Percentiles rank a stretch among this genome's conserved stretches.
phyloP scores from a whole-genome alignment of 2,888 invertebrate genomes.

The Catocala sponsa region DNA sequence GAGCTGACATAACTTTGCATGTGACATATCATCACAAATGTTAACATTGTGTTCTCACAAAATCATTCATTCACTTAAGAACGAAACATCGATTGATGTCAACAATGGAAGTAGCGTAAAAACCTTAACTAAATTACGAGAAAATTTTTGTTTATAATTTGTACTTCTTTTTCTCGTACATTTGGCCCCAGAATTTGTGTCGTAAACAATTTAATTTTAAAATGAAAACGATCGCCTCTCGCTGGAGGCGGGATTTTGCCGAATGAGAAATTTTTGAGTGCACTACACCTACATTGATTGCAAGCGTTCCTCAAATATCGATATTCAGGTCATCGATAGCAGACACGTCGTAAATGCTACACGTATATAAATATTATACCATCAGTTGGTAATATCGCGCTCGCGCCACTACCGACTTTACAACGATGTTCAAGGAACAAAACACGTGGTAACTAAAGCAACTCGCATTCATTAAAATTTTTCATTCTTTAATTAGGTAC shows the following conservation, averaged over 20 bases:
- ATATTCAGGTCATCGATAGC: constrained; percentile 28
- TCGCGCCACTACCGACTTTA: constrained; percentile 22
- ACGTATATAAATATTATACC: constrained; percentile 11
- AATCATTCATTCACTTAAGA: constrained; percentile 38
- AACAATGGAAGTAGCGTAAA: constrained; percentile 61
- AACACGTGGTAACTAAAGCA: constrained; percentile 45
- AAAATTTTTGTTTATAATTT: constrained; percentile 75
- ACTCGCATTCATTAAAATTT: constrained; percentile 34
- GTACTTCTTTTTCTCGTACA: constrained; percentile 81
- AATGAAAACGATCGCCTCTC: constrained; percentile 47
- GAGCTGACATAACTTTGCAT: constrained; percentile 22
- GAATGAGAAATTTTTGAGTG: constrained; percentile 33
- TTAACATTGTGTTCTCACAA: constrained; percentile 17
- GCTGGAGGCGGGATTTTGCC: constrained; percentile 18
- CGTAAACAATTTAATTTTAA: constrained; percentile 55
- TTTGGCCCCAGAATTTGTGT: constrained; percentile 84
- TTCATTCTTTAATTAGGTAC: constrained; percentile 46
- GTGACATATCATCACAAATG: constrained; percentile 5
- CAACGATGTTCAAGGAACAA: constrained; percentile 40
- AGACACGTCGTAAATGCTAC: constrained; percentile 4
- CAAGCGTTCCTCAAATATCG: constrained; percentile 45
- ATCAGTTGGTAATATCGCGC: constrained; percentile 18
- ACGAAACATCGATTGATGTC: constrained; percentile 50
- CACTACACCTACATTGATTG: constrained; percentile 26
- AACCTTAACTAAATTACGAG: constrained; percentile 79